Percentiles rank a stretch among this genome's conserved stretches.
phyloP scores from a whole-genome alignment of 1,140 invertebrate species.

The Chironomus striatipennis region DNA sequence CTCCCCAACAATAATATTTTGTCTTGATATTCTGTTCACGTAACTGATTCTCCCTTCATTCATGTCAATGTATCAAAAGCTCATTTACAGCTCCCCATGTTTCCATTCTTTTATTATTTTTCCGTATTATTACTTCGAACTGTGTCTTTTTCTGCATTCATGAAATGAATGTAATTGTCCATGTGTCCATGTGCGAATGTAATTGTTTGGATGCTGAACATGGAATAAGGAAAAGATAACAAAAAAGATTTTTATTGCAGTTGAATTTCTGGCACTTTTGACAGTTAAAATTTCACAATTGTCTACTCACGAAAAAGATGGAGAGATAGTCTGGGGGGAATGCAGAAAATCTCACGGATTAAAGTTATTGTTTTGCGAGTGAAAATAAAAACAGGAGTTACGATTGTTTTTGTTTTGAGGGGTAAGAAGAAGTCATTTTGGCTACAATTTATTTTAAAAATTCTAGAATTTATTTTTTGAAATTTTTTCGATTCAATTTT shows the following conservation, averaged over 20 bases:
- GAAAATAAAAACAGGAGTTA: too few species aligned
- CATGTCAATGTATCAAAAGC: constrained; percentile 1
- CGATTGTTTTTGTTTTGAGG: too few species aligned
- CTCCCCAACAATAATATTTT: constrained; percentile 2
- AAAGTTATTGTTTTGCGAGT: not conserved
- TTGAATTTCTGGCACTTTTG: constrained; percentile 7
- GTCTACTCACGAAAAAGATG: not conserved
- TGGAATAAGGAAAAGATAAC: not conserved
- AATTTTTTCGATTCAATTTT: too few species aligned
- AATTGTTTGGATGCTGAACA: not conserved
- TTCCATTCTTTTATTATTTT: not conserved
- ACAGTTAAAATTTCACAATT: not conserved
- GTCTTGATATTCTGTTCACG: not conserved
- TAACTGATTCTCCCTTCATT: not conserved
- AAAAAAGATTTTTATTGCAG: constrained; percentile 3
- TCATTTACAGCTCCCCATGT: not conserved
- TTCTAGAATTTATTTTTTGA: too few species aligned
- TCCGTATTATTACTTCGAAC: too few species aligned
- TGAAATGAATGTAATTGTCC: not conserved
- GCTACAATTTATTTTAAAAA: too few species aligned
- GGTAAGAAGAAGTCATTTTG: too few species aligned
- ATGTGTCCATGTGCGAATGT: not conserved
- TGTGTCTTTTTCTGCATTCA: too few species aligned
- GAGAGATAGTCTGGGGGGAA: not conserved
- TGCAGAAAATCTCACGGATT: not conserved